These are phyloP conservation scores for Semnornis frantzii DNA, from an alignment of 2,113 vertebrate species.

Conservation along the genomic window DNA sequence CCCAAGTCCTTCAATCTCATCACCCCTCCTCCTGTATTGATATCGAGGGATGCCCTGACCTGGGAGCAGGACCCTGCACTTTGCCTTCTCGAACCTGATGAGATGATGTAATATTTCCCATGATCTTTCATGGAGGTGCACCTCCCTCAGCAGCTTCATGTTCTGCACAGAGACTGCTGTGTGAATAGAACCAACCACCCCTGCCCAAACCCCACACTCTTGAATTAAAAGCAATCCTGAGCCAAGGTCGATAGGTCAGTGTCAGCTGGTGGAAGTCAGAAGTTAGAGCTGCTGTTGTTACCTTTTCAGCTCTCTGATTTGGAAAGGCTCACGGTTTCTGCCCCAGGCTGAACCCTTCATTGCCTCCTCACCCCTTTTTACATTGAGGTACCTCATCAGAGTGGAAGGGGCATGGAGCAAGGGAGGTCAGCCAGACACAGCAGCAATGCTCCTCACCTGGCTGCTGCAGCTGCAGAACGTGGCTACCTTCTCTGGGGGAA, in stretches of 20 bases:
- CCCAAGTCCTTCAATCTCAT: too few species aligned
- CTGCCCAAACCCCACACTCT: background rate
- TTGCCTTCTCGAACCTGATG: too few species aligned
- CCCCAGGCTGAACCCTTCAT: background rate
- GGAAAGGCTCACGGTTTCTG: conserved; percentile 14
- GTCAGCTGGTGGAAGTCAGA: background rate
- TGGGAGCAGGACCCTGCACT: too few species aligned
- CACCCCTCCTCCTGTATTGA: too few species aligned
- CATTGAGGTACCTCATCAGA: background rate
- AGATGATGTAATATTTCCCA: too few species aligned
- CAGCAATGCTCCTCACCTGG: background rate
- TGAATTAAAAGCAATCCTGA: background rate
- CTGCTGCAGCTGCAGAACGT: background rate
- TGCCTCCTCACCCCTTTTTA: background rate
- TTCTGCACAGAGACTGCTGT: background rate
- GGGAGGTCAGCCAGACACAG: background rate
- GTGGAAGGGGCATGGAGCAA: background rate
- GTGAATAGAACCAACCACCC: background rate
- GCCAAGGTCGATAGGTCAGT: background rate
- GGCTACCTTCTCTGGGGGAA: background rate
- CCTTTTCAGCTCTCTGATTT: background rate
- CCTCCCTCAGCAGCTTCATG: background rate
- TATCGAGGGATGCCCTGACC: too few species aligned
- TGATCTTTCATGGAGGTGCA: background rate
- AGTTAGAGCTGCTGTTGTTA: background rate